Percentiles rank a stretch among this genome's conserved stretches.
phyloP scores from a whole-genome alignment of 1,140 invertebrate species.

The Cyclina sinensis region DNA sequence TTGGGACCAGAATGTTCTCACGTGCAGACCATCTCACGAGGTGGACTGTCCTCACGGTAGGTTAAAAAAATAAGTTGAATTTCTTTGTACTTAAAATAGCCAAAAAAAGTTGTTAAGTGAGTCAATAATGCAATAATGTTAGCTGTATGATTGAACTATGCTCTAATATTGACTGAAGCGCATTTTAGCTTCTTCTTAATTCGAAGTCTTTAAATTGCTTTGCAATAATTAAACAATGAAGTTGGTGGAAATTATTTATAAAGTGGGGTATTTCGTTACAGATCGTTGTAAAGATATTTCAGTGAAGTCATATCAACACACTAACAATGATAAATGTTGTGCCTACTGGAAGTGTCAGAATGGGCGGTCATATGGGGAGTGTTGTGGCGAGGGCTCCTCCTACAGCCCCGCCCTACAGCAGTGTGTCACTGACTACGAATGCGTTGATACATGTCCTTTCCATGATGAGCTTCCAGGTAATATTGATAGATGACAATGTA shows the following conservation, averaged over 20 bases:
- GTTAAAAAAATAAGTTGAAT: background rate
- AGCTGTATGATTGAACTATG: too few species aligned
- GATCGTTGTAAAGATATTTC: background rate
- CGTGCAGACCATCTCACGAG: slow-evolving; percentile 43
- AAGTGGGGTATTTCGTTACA: too few species aligned
- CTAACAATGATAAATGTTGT: slow-evolving; percentile 59
- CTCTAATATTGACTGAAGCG: too few species aligned
- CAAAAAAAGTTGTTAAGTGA: too few species aligned
- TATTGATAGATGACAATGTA: too few species aligned
- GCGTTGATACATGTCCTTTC: slow-evolving; percentile 63
- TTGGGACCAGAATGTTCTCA: slow-evolving; percentile 63
- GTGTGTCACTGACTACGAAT: slow-evolving; percentile 8
- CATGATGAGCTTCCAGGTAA: slow-evolving; percentile 59
- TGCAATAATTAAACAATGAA: too few species aligned
- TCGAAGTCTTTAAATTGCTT: too few species aligned
- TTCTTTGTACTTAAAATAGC: too few species aligned
- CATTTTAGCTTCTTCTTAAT: too few species aligned
- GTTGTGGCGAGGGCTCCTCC: slow-evolving; percentile 71
- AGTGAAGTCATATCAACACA: slow-evolving; percentile 38
- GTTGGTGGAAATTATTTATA: too few species aligned
- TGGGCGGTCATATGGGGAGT: slow-evolving; percentile 64
- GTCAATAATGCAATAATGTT: too few species aligned
- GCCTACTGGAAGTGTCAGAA: slow-evolving; percentile 71
- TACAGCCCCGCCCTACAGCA: slow-evolving; percentile 57
- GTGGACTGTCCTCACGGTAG: slow-evolving; percentile 52